Conservation (phyloP, 2,888 invertebrate species). For the Cyclophora albipunctata region DNA sequence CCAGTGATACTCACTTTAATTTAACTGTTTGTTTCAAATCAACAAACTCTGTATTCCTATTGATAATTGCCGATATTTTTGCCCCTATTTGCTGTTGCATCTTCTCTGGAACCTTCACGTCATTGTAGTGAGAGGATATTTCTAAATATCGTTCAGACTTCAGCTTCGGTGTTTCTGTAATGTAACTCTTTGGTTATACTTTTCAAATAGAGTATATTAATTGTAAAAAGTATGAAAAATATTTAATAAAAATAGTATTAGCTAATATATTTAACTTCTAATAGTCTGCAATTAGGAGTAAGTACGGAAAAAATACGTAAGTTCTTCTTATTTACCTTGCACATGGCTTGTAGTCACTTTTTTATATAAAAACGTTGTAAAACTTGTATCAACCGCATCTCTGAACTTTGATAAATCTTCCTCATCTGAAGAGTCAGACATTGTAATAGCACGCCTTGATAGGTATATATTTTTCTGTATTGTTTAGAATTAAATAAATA, state of each 20-base stretch:
- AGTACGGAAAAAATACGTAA: no score
- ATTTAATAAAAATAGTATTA: no score
- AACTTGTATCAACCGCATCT: slow-evolving; percentile 69
- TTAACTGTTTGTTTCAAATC: slow-evolving; percentile 15
- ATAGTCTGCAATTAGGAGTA: no score
- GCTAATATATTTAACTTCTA: no score
- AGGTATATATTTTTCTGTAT: no score
- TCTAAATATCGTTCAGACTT: slow-evolving; percentile 58
- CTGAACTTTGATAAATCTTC: slow-evolving; percentile 61
- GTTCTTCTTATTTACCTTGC: no score
- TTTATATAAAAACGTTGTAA: slow-evolving; percentile 23
- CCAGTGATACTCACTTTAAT: no score
- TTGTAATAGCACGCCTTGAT: slow-evolving; percentile 19
- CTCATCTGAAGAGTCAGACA: slow-evolving; percentile 69
- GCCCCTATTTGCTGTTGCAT: slow-evolving; percentile 68
- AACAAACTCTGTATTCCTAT: slow-evolving; percentile 58
- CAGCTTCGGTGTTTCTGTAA: slow-evolving; percentile 15
- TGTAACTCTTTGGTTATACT: neutral
- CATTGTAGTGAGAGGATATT: slow-evolving; percentile 68
- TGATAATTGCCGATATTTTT: slow-evolving; percentile 64
- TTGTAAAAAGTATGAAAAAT: no score
- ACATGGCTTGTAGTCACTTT: no score
- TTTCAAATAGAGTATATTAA: neutral
- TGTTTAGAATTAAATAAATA: no score
- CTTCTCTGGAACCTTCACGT: slow-evolving; percentile 68